Percentiles rank a stretch among this genome's conserved stretches.
These are phyloP conservation scores for Hedychridium roseum DNA, from an alignment of 2,888 invertebrate species.

Conservation along the genomic window DNA sequence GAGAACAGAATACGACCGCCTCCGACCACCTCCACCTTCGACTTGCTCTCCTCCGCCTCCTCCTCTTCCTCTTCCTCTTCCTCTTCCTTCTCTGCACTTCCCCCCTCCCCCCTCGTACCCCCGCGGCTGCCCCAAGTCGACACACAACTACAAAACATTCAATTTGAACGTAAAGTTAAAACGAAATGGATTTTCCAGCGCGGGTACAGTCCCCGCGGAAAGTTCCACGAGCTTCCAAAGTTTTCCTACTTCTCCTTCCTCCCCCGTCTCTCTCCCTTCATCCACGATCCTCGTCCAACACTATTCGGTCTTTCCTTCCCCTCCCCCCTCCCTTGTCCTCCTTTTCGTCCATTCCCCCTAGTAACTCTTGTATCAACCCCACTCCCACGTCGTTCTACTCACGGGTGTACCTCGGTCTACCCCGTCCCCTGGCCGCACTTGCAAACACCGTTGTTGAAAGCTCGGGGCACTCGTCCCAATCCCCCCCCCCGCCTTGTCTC, in stretches of 20 bases:
- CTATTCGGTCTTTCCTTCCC: slow-evolving; percentile 4
- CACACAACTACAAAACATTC: slow-evolving; percentile 68
- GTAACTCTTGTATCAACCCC: neutral
- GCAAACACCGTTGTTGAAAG: neutral
- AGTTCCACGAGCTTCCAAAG: neutral
- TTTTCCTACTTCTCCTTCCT: neutral
- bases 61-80: slow-evolving; percentile 15
- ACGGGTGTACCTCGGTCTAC: neutral
- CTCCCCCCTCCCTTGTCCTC: neutral
- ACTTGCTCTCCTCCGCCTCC: slow-evolving; percentile 50
- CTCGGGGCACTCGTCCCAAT: too few relatives aligned
- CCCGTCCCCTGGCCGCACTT: neutral
- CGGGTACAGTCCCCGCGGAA: slow-evolving; percentile 49
- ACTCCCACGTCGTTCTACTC: neutral
- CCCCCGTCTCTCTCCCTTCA: neutral
- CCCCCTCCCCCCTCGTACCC: slow-evolving; percentile 9
- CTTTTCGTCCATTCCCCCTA: neutral
- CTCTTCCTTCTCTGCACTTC: slow-evolving; percentile 51
- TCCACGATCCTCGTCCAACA: neutral
- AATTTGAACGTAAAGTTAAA: slow-evolving; percentile 70
- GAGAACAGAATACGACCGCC: slow-evolving; percentile 34
- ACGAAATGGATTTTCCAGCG: slow-evolving; percentile 69
- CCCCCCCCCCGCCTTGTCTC: too few relatives aligned
- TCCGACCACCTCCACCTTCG: slow-evolving; percentile 59
- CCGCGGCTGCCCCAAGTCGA: slow-evolving; percentile 39